phyloP scores from a whole-genome alignment of 1,140 invertebrate species.

The Drosophila bocki region DNA sequence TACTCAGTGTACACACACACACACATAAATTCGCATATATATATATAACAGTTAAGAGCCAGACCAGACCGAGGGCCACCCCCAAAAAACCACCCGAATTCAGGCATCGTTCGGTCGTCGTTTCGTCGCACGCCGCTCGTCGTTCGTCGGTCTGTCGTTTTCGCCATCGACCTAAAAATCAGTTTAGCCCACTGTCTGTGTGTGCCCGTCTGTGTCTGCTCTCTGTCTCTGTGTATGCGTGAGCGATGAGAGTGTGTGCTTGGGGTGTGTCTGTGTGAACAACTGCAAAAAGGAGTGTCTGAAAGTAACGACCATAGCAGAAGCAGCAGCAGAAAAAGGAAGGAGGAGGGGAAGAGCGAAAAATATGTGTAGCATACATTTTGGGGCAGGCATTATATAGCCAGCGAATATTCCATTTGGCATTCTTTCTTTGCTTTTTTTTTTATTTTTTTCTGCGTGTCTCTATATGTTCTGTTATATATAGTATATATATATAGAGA shows the following conservation, averaged over 20 bases:
- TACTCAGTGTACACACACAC: constrained; percentile 24
- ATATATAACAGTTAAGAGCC: constrained; percentile 39
- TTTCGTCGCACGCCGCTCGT: constrained; percentile 1
- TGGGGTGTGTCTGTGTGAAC: constrained; percentile 48
- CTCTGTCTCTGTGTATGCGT: constrained; percentile 10
- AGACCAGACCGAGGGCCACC: constrained; percentile 54
- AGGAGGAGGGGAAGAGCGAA: constrained; percentile 46
- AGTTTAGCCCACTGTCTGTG: constrained; percentile 66
- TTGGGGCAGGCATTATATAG: constrained; percentile 54
- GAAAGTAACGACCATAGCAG: constrained; percentile 52
- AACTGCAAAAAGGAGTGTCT: constrained; percentile 78
- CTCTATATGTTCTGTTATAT: neutral
- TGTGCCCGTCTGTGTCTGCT: constrained; percentile 37
- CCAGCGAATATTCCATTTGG: constrained; percentile 20
- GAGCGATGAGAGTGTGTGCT: constrained; percentile 3
- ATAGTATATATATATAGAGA: neutral
- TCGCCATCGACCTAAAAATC: constrained; percentile 81
- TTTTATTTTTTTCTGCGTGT: constrained; percentile 14
- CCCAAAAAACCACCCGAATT: constrained; percentile 36
- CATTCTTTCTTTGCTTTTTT: constrained; percentile 8
- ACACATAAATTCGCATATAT: constrained; percentile 9
- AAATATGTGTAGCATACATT: constrained; percentile 76
- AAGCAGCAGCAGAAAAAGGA: constrained; percentile 33
- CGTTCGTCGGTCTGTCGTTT: constrained; percentile 67
- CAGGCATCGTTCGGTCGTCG: constrained; percentile 27